Conservation (phyloP, 2,113 vertebrate species). For the Cyprinodon variegatus region DNA sequence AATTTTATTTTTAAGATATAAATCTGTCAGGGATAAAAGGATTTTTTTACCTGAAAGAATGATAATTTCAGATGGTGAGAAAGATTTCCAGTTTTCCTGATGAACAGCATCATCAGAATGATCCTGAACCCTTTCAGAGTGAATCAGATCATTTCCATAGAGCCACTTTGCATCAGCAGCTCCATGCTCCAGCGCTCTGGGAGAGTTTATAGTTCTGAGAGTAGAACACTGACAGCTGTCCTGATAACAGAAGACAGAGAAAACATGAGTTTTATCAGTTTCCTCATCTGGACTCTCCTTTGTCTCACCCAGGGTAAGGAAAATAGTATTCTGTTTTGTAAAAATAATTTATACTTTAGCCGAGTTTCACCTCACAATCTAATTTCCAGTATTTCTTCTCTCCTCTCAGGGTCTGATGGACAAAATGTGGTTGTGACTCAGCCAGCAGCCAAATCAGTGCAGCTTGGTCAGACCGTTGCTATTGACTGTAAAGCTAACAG, state of each 20-base stretch:
- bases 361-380: conserved; percentile 2
- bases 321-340: conserved; percentile 7
- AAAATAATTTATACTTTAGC: not conserved
- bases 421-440: conserved; percentile 20
- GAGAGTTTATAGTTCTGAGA: not conserved
- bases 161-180: conserved; percentile 9
- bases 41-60: too few relatives aligned
- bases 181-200: not conserved
- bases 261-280: conserved; percentile 1
- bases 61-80: too few relatives aligned
- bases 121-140: too few relatives aligned
- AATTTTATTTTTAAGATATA: too few relatives aligned
- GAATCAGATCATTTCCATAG: not conserved
- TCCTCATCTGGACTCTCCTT: conserved; percentile 1
- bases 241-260: not conserved
- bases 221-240: not conserved
- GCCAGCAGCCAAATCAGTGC: conserved; percentile 14
- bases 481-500: conserved; percentile 6
- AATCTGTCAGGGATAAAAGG: too few relatives aligned
- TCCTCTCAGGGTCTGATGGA: conserved; percentile 18
- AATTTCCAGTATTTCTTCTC: not conserved
- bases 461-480: conserved; percentile 12
- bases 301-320: conserved; percentile 2
- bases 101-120: too few relatives aligned
- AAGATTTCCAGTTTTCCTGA: too few relatives aligned